phyloP scores from a whole-genome alignment of 2,113 vertebrate genomes.

The Mixornis gularis region DNA sequence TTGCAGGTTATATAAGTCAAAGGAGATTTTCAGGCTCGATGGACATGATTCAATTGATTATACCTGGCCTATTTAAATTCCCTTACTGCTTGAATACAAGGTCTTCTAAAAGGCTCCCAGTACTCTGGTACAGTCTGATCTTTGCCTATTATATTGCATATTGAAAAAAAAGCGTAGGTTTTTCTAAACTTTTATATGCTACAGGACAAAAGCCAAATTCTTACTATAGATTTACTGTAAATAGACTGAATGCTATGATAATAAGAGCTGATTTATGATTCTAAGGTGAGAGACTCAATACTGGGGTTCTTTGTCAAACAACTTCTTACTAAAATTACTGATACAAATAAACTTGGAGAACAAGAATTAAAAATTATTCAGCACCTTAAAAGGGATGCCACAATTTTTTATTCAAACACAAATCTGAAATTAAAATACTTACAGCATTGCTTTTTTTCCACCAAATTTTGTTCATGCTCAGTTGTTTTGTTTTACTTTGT shows the following conservation, averaged over 20 bases:
- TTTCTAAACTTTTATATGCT: not conserved
- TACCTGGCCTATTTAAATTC: not conserved
- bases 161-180: accelerated
- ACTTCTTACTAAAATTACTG: not conserved
- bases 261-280: not conserved
- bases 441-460: accelerated
- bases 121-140: not conserved
- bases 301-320: not conserved
- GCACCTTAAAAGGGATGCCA: not conserved
- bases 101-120: not conserved
- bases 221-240: not conserved
- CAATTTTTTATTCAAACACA: not conserved
- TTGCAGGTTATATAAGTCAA: not conserved
- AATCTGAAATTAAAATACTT: not conserved
- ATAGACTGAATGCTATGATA: not conserved
- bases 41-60: not conserved
- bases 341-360: not conserved
- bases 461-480: accelerated
- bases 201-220: not conserved
- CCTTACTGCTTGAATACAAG: not conserved
- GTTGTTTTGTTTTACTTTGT: not conserved
- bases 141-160: not conserved
- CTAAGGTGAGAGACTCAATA: not conserved
- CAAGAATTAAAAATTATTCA: not conserved
- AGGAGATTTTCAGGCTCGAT: not conserved